Evolutionary conservation across 2,113 vertebrate species (phyloP), one percentile per base, ranked within the genome.

Genomic region (Odocoileus hemionus): DNA sequence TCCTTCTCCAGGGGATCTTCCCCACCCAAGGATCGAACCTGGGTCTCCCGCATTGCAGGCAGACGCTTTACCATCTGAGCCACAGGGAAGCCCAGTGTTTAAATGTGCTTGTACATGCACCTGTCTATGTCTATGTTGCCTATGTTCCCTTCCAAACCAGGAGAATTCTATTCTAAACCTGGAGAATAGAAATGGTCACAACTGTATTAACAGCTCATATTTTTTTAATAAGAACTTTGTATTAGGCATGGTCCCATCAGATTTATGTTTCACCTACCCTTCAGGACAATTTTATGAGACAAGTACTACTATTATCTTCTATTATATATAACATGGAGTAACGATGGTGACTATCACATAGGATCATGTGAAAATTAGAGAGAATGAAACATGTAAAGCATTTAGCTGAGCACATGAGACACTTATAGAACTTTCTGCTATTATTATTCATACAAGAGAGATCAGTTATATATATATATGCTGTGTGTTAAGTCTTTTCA

Each of bases 81-180:
- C 47, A 50, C 47, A 50, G 47, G 47, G 47, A 50, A 50, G 47
- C 47, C 47, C 3, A 4, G 1, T 70, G 45, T 54, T n/a, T 30
- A 83, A 36, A 47, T 67, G 28, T 60, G 19, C 19, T 36, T 86
- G 5, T 16, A 11, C 2, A 4, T 0, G 0, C 5, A 4, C 43
- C 2, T 33, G 4, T 28, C 47, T 50, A 14, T 50, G 47, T 50
- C 12, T 50, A 14, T 50, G 47, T 50, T 5, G 16, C 80, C n/a
- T 83, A 14, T 19, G 1, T 28, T 92, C 55, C 16, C 13, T 76
- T 74, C 36, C 10, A 84, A 91, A 50, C 52, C n/a, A 1, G 50
- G 19, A 55, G 43, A 52, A 1, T 16, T 74, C 61, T 61, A 12
- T 33, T 7, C 33, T n/a, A 67, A 2, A 6, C 82, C 84, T 90